Evolutionary conservation across 2,797 vertebrate species (phyloP).

Genomic region (Tapirus indicus): DNA sequence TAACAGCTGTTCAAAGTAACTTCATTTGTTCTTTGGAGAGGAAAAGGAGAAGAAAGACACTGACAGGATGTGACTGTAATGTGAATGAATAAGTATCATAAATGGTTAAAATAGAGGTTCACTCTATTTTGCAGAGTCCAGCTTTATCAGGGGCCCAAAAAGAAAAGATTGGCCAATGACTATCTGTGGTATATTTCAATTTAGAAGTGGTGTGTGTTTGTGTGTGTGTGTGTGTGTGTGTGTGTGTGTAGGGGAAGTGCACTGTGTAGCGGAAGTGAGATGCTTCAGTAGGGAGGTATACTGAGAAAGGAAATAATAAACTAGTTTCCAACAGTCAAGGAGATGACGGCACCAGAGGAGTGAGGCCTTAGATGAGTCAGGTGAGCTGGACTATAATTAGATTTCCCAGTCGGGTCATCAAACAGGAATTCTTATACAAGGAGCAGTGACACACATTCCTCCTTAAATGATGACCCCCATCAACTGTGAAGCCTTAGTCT

Average conservation of each 20-base stretch:
- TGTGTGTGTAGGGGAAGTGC: neutral
- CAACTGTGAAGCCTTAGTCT: neutral
- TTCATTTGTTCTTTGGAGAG: neutral
- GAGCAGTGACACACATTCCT: neutral
- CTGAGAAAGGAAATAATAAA: neutral
- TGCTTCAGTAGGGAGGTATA: neutral
- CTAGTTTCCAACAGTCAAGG: neutral
- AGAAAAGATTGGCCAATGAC: neutral
- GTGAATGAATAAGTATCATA: neutral
- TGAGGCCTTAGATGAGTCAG: neutral
- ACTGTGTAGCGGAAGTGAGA: neutral
- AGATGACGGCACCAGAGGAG: neutral
- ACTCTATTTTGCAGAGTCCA: neutral
- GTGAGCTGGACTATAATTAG: conserved; percentile 5
- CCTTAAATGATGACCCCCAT: neutral
- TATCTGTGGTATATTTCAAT: neutral
- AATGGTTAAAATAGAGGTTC: neutral
- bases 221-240: neutral
- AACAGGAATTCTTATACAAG: neutral
- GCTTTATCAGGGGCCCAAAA: neutral
- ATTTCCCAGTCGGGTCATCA: conserved; percentile 28
- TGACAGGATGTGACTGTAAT: neutral
- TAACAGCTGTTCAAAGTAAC: neutral
- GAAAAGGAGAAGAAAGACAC: conserved; percentile 1
- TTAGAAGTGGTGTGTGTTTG: neutral